Base-by-base conservation (phyloP, 2,888 invertebrate genomes). In the Tryphoninae sp. region DNA sequence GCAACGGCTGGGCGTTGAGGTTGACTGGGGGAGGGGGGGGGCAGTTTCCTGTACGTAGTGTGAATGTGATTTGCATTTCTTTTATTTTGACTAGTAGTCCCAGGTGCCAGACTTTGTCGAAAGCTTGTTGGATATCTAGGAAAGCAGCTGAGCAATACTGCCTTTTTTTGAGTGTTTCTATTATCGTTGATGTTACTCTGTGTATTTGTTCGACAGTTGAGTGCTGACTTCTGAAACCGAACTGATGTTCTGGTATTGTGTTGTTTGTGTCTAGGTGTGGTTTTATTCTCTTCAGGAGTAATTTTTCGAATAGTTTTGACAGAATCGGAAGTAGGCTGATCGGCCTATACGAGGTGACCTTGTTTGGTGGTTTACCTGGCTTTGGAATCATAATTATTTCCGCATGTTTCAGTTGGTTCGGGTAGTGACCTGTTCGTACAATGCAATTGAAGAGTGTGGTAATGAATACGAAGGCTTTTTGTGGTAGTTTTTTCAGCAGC, bases 301-400 rank as follows among this genome's bases (percentile, higher is more conserved):
- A 22, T 81, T 84, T 87, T 74, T 88, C 86, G 62, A 86, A 86
- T 22, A 87, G 3, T 58, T 69, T 69, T 13, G 69, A 69, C 19
- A 69, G 58, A 7, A 23, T 69, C 0, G 58, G 69, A 45, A 69
- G n/a, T n/a, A 58, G 58, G 58, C 58, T 69, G 11, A 69, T 69
- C 22, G 69, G 69, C 16, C 7, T 78, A 85, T 87, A 64, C 1
- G 62, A 74, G 9, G 74, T 42, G 22, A 74, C 40, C n/a, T 74
- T 55, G 33, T 49, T 74, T 4, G 74, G 74, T n/a, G 53, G 74
- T n/a, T 74, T 74, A 3, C 74, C 58, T 42, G 58, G 58, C 26
- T 69, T 69, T 53, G 19, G 19, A 19, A 19, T 19, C 19, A 19
- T 19, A 1, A 19, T 19, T 19, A 19, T 19, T 19, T 19, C 19